Percentiles rank a stretch among this genome's conserved stretches.
phyloP scores from a whole-genome alignment of 2,888 invertebrate species.

The Tenodera sinensis region DNA sequence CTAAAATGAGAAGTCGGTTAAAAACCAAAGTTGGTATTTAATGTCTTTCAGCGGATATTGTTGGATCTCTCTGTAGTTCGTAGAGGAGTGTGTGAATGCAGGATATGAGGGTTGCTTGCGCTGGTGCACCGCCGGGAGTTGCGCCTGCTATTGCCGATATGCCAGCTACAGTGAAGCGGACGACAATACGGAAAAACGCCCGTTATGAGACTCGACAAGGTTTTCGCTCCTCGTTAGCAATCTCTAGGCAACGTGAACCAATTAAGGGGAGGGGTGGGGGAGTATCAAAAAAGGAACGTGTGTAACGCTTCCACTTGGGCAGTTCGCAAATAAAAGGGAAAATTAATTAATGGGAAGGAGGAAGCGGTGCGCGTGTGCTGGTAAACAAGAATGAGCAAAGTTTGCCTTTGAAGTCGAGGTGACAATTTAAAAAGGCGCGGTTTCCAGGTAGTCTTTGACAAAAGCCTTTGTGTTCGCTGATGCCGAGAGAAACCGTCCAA shows the following conservation, averaged over 20 bases:
- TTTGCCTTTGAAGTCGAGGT: background rate
- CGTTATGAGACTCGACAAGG: too few relatives aligned
- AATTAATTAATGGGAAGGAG: background rate
- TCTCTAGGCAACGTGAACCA: background rate
- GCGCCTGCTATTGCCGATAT: too few relatives aligned
- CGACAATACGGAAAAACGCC: too few relatives aligned
- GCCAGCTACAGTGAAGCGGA: too few relatives aligned
- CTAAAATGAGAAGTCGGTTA: too few relatives aligned
- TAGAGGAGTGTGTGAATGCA: too few relatives aligned
- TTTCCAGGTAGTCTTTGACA: background rate
- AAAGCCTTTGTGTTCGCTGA: background rate
- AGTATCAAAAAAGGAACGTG: background rate
- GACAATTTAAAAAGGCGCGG: background rate
- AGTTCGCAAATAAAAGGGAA: background rate
- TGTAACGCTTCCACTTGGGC: background rate
- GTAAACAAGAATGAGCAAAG: background rate
- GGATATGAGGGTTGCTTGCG: too few relatives aligned
- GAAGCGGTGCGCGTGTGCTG: background rate
- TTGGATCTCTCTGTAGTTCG: too few relatives aligned
- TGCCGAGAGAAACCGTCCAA: too few relatives aligned
- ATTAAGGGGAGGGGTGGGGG: background rate
- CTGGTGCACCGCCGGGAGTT: too few relatives aligned
- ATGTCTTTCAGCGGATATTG: too few relatives aligned
- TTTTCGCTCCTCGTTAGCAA: background rate
- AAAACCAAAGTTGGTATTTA: too few relatives aligned